A percentile compares a stretch with the other conserved stretches of the same genome.
Conservation (phyloP, 2,113 vertebrate species). For the Osmerus eperlanus region DNA sequence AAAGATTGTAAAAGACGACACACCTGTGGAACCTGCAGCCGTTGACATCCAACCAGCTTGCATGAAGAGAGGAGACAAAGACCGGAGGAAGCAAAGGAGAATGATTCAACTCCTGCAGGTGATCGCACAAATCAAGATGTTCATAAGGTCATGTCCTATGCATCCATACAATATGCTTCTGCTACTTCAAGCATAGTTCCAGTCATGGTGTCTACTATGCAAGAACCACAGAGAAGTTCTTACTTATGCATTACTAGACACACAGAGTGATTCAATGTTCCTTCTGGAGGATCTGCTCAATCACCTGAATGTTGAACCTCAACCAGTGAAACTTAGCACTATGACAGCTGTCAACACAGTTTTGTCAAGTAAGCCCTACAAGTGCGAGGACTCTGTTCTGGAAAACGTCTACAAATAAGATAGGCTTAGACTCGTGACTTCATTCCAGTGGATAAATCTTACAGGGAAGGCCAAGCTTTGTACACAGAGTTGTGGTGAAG, state of each 20-base stretch:
- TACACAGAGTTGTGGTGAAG: conserved; percentile 12
- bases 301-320: background rate
- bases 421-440: conserved; percentile 36
- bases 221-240: conserved; percentile 14
- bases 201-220: conserved; percentile 1
- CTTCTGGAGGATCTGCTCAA: conserved; percentile 13
- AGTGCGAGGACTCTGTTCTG: conserved; percentile 9
- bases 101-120: background rate
- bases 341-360: conserved; percentile 22
- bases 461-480: conserved; percentile 26
- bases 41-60: conserved; percentile 8
- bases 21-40: background rate
- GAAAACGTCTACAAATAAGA: background rate
- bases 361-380: conserved; percentile 15
- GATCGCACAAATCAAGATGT: background rate
- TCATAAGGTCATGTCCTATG: background rate
- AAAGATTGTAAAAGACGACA: conserved; percentile 21
- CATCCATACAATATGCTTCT: background rate
- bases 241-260: conserved; percentile 21
- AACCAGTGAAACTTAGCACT: conserved; percentile 12
- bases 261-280: conserved; percentile 25
- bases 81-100: background rate
- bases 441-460: conserved; percentile 29
- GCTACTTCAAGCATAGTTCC: conserved; percentile 16
- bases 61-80: background rate